A percentile compares a stretch with the other conserved stretches of the same genome.
Conservation (phyloP, 2,888 invertebrate species). For the Meghimatium bilineatum region DNA sequence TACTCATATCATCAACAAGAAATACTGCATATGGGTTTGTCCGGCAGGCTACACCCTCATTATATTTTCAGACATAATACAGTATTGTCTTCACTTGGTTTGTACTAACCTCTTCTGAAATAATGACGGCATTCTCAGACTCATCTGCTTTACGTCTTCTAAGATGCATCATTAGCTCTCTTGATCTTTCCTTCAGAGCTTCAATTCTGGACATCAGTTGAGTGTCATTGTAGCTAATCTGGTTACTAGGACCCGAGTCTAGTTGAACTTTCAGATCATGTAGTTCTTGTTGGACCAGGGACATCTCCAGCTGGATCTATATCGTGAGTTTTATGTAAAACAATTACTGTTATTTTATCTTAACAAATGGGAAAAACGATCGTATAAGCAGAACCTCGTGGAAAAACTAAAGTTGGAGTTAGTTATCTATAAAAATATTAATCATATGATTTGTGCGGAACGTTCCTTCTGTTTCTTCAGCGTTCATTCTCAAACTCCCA, state of each 20-base stretch:
- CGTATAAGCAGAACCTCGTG: no score
- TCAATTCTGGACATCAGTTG: constrained; percentile 70
- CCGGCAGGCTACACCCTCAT: no score
- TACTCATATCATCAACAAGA: no score
- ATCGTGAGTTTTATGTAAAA: not conserved
- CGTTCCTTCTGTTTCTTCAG: no score
- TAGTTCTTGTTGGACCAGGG: constrained; percentile 71
- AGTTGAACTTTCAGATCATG: constrained; percentile 72
- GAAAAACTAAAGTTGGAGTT: no score
- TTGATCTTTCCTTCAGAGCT: constrained; percentile 71
- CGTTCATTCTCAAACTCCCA: no score
- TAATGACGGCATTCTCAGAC: constrained; percentile 64
- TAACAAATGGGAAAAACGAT: no score
- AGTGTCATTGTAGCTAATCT: constrained; percentile 63
- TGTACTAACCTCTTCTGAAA: constrained; percentile 63
- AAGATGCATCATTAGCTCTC: constrained; percentile 71
- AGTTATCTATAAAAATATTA: no score
- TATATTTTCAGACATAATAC: no score
- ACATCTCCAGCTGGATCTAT: constrained; percentile 72
- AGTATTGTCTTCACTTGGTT: no score
- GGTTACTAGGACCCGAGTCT: constrained; percentile 61
- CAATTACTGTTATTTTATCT: not conserved
- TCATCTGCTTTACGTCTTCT: constrained; percentile 69
- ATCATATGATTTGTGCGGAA: no score
- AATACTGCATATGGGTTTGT: no score